Evolutionary conservation across 2,113 vertebrate genomes (phyloP).

Genomic region (Scytalopus superciliaris): DNA sequence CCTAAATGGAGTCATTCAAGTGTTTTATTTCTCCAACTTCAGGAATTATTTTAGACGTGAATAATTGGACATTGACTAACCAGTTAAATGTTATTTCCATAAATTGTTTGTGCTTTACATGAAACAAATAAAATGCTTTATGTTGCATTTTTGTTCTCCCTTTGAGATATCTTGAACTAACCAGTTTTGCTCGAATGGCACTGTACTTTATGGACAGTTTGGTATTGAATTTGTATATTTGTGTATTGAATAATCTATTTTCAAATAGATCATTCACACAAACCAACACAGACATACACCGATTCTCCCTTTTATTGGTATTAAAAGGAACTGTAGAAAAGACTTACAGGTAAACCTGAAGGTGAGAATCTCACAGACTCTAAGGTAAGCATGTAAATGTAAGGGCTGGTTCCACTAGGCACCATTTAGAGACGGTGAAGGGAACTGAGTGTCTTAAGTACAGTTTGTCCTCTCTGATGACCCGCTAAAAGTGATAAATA

Average conservation of each 20-base stretch:
- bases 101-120: constrained; percentile 56
- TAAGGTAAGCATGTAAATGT: not conserved
- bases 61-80: constrained; percentile 40
- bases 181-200: not conserved
- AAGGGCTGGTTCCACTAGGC: not conserved
- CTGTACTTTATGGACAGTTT: not conserved
- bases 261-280: not conserved
- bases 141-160: not conserved
- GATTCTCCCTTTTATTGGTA: not conserved
- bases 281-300: not conserved
- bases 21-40: constrained; percentile 51
- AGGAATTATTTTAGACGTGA: constrained; percentile 35
- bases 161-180: not conserved
- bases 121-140: constrained; percentile 29
- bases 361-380: not conserved
- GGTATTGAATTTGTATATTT: not conserved
- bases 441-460: not conserved
- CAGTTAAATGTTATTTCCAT: constrained; percentile 50
- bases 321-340: not conserved
- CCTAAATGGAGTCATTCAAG: constrained; percentile 60
- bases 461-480: not conserved
- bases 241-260: not conserved
- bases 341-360: not conserved
- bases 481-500: not conserved
- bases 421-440: not conserved